Evolutionary conservation across 1,140 invertebrate genomes (phyloP), one percentile per base, ranked within the genome.

Genomic region (Ylistrum balloti): DNA sequence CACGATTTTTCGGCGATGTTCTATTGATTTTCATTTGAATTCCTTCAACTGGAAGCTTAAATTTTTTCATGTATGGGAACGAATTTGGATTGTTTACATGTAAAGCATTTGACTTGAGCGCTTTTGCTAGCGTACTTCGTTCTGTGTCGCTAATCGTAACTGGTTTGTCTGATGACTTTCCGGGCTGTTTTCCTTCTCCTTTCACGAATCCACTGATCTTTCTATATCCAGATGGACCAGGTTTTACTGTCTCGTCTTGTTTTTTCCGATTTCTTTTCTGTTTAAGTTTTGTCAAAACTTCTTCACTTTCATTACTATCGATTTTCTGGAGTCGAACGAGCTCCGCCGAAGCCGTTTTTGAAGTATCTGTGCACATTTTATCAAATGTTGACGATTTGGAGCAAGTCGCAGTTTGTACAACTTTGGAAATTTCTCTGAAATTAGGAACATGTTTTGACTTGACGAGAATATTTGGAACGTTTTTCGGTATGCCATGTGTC

Each of bases 401-500:
- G 45, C 45, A 56, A 17, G 45, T 56, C 22, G 45, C 13, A 56
- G 45, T 3, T 22, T 56, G 45, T 15, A 3, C 45, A 11, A 56
- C 2, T 7, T 56, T 74, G n/a, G 56, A 74, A n/a, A 28, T 28
- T 28, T 28, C 56, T 74, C 28, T 74, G n/a, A n/a, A 74, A 22
- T 74, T 74, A 5, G 56, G 7, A 28, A 28, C 56, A 74, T 5
- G 9, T 74, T 74, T 74, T 5, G 56, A 74, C 28, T 74, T 74
- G 2, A 74, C 56, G 22, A 74, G 56, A n/a, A 74, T 74, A 74
- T 74, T 74, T 74, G 56, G 56, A n/a, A 74, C 56, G 56, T 74
- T 74, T 28, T 74, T 74, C n/a, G 22, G 56, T 17, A 28, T 74
- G 5, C 56, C 56, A 0, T 74, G 20, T 5, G 28, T 1, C 56